Base-by-base conservation (phyloP, 2,113 vertebrate species). In the Urocitellus parryii region DNA sequence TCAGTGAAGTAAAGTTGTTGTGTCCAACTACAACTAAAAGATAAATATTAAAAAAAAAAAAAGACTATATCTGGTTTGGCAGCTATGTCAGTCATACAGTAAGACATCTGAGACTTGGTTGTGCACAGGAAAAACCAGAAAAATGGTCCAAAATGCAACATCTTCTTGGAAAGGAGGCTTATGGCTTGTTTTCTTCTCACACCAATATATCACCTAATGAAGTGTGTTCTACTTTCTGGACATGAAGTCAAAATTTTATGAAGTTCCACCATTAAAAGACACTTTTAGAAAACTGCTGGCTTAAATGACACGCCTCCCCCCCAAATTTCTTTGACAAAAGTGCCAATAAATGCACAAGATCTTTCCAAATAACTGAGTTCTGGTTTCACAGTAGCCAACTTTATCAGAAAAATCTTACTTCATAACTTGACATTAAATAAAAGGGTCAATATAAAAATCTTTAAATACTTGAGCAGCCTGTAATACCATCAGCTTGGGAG, bases 341-440 rank as follows among this genome's bases (percentile, higher is more conserved):
- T 80, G 17, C 32, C 68, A 68, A 10, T 56, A 90, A 96, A 90
- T 80, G 4, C 6, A 18, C 9, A 42, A 70, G 11, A 65, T 58
- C 86, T 91, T 90, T 86, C 39, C 42, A 73, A 93, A 77, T n/a
- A 68, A 48, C 12, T 51, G 13, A 61, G 83, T 74, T 91, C 76
- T 94, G 37, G 37, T 37, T 82, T 65, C 27, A 72, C 14, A 77
- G 29, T 74, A 93, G 45, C 48, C 48, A 79, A 68, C 58, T 2
- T 88, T 37, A 88, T 34, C 51, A 27, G 8, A 82, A 77, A 67
- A 88, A 37, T 8, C 48, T 70, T 87, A 76, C 17, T 70, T 86
- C 58, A 51, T 8, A 91, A 4, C 14, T 25, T 61, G 20, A 88
- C 34, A 82, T 45, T 68, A 79, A 29, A 77, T 32, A 73, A 79